phyloP scores from a whole-genome alignment of 2,888 invertebrate genomes.

The Protophormia terraenovae region DNA sequence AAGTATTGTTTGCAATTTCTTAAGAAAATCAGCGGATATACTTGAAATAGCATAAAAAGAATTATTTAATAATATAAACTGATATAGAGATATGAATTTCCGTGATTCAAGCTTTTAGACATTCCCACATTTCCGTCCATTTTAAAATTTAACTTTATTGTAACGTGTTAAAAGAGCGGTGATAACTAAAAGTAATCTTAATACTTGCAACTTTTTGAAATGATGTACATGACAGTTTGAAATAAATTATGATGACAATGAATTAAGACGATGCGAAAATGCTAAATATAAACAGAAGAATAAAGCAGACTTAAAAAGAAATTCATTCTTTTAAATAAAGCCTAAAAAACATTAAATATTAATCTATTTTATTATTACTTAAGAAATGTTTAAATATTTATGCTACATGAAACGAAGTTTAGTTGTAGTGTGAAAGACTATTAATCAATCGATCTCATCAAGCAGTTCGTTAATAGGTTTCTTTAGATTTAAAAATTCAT shows the following conservation, averaged over 20 bases:
- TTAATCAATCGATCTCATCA: too few relatives aligned
- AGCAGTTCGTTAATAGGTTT: too few relatives aligned
- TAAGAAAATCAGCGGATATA: neutral
- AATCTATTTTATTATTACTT: too few relatives aligned
- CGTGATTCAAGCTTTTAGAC: too few relatives aligned
- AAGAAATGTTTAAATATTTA: too few relatives aligned
- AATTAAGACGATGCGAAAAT: constrained; percentile 25
- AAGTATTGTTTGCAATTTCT: neutral
- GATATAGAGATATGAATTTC: too few relatives aligned
- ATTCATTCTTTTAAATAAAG: neutral
- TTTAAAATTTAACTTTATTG: too few relatives aligned
- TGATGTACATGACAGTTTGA: constrained; percentile 15
- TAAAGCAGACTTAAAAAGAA: neutral
- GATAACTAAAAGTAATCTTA: neutral
- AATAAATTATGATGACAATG: constrained; percentile 51
- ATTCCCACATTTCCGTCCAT: too few relatives aligned
- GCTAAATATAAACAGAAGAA: constrained; percentile 8
- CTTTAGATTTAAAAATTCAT: neutral
- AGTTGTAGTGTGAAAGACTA: neutral
- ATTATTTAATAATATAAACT: too few relatives aligned
- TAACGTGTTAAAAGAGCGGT: neutral
- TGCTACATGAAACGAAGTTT: too few relatives aligned
- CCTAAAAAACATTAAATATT: too few relatives aligned
- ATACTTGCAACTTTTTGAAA: neutral
- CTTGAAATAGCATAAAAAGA: too few relatives aligned